Percentiles rank a stretch among this genome's conserved stretches.
Evolutionary conservation across 2,888 invertebrate genomes (phyloP).

Genomic region (Abrostola tripartita): DNA sequence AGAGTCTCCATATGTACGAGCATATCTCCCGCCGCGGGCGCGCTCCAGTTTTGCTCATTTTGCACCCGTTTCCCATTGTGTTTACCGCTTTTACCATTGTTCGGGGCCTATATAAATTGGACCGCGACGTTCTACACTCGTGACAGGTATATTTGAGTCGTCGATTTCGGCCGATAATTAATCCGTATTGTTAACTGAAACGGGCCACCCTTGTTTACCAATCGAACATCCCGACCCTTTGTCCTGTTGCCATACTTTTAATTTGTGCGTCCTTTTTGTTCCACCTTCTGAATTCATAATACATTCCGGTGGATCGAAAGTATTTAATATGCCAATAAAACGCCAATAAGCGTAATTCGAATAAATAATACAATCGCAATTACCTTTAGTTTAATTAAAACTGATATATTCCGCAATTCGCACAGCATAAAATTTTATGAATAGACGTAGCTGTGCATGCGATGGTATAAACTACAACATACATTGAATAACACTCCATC

Average conservation of each 20-base stretch:
- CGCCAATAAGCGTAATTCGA: slow-evolving; percentile 50
- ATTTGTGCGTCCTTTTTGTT: slow-evolving; percentile 63
- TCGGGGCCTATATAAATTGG: slow-evolving; percentile 85
- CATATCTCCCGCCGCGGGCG: slow-evolving; percentile 47
- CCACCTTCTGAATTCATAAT: slow-evolving; percentile 48
- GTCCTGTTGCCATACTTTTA: slow-evolving; percentile 67
- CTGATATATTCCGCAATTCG: slow-evolving; percentile 62
- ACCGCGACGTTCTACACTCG: slow-evolving; percentile 79
- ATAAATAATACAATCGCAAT: slow-evolving; percentile 59
- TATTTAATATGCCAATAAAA: slow-evolving; percentile 46
- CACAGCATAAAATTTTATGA: slow-evolving; percentile 59
- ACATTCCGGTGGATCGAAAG: slow-evolving; percentile 31
- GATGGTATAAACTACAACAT: slow-evolving; percentile 53
- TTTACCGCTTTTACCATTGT: slow-evolving; percentile 87
- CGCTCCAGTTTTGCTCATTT: slow-evolving; percentile 78
- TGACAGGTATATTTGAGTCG: slow-evolving; percentile 88
- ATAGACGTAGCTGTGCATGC: slow-evolving; percentile 57
- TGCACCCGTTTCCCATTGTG: slow-evolving; percentile 83
- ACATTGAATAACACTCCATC: slow-evolving; percentile 62
- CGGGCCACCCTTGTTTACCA: slow-evolving; percentile 84
- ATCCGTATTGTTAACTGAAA: slow-evolving; percentile 86
- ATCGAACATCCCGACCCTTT: slow-evolving; percentile 66
- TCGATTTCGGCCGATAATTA: slow-evolving; percentile 87
- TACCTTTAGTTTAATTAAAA: slow-evolving; percentile 64
- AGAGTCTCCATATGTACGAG: slow-evolving; percentile 46